These are phyloP conservation scores for Hedya salicella DNA, from an alignment of 2,888 invertebrate genomes.

Conservation along the genomic window DNA sequence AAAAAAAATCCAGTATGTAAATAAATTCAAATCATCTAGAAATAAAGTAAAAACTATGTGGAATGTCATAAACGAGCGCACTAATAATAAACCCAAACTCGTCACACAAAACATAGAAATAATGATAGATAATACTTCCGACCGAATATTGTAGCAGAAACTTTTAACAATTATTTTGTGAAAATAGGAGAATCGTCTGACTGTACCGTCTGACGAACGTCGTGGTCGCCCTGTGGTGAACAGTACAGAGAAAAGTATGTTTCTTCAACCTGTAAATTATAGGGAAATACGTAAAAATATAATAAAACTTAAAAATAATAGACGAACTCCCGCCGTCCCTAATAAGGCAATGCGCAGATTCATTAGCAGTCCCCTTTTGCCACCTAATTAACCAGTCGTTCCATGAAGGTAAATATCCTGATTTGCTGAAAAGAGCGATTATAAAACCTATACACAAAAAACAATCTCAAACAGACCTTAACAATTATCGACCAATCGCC, in stretches of 20 bases:
- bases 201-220: background rate
- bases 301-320: constrained; percentile 17
- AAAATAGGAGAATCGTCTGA: background rate
- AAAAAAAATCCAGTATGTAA: constrained; percentile 11
- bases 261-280: constrained; percentile 8
- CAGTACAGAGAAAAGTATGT: constrained; percentile 14
- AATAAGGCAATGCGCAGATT: constrained; percentile 6
- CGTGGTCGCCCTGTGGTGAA: background rate
- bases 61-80: constrained; percentile 18
- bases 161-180: constrained; percentile 3
- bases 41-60: constrained; percentile 13
- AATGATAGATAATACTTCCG: constrained; percentile 18
- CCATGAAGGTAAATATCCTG: constrained; percentile 25
- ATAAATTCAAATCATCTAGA: constrained; percentile 8
- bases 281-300: constrained; percentile 2
- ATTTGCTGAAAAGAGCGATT: constrained; percentile 35
- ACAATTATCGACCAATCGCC: constrained; percentile 44
- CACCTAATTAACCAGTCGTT: constrained; percentile 16
- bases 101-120: background rate
- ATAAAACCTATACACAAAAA: constrained; percentile 44
- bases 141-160: background rate
- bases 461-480: constrained; percentile 11
- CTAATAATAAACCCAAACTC: constrained; percentile 32
- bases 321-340: constrained; percentile 16
- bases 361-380: background rate